Evolutionary conservation across 2,113 vertebrate genomes (phyloP), one percentile per base, ranked within the genome.

Genomic region (Tichodroma muraria): DNA sequence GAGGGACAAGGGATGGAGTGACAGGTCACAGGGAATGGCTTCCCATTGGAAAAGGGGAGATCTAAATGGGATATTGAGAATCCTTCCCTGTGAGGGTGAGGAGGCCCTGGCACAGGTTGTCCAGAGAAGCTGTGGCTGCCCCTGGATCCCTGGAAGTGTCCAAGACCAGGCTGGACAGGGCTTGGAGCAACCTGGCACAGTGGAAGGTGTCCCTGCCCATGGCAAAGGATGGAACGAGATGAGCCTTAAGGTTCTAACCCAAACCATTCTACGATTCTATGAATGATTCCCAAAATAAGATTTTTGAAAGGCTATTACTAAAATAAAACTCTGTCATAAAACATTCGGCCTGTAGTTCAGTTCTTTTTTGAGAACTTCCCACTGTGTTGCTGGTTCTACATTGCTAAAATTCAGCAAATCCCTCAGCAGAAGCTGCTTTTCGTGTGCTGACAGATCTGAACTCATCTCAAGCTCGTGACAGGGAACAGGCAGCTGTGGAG

Each of bases 11-110:
- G 65, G 6, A 8, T 15, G 35, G 65, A 70, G 30, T 9, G 54
- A 60, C 24, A 42, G 24, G 54, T 30, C 20, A 24, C 6, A 7
- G 25, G 47, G 38, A 71, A 83, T 11, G 27, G 37, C 33, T 71
- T 28, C 8, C 7, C 16, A 71, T 4, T 53, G 38, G 15, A 45
- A 52, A 21, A 52, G 66, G 13, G 25, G 13, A 71, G 45, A 10
- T 21, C 0, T 7, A 0, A 31, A 10, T 59, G 53, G 30, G 44
- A 50, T 19, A 10, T 24, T 81, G 54, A 44, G 54, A 35, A 42
- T n/a, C 6, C 0, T 2, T 59, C 9, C 15, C 54, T 50, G 30
- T 8, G 30, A 61, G 31, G 15, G 45, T 24, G 56, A 0, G 0
- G 6, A 80, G 19, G 28, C 22, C 28, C 52, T 80, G 52, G 64